Base-by-base conservation (phyloP, 2,888 invertebrate genomes). In the Tupiocoris notatus region DNA sequence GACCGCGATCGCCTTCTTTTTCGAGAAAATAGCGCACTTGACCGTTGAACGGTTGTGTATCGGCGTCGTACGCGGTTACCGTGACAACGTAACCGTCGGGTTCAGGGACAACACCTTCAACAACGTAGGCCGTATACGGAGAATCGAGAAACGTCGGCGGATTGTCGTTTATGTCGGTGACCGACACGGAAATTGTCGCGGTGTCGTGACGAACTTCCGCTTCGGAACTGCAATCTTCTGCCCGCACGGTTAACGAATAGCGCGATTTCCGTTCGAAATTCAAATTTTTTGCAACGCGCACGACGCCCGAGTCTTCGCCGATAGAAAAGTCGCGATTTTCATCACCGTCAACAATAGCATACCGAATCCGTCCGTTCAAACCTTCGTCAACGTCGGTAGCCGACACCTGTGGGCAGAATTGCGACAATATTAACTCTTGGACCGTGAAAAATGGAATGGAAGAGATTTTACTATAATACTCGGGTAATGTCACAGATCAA, bases 81-180 rank as follows among this genome's bases (percentile, higher is more conserved):
- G 92, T 80, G 57, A 80, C 81, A 81, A 94, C 90, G 83, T 92
- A 93, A 70, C 92, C 93, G 81, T 87, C 90, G 20, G 89, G 91
- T 67, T 92, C 91, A 76, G 93, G 92, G 79, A 93, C 89, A 82
- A 93, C 90, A 84, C 95, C 94, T 86, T 98, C 97, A 91, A 95
- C 94, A 77, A 96, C 95, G 84, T 93, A 92, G 2, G 95, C 94
- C 83, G 94, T 86, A 85, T 96, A 96, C 0, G 96, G 96, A n/a
- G 96, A 95, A 85, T 97, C 93, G 81, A 94, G 86, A 85, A 97
- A 97, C 62, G 93, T 91, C 62, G 97, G 97, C 25, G 92, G 91
- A 83, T 95, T 95, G 86, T 97, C 96, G 85, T 97, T 96, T 83
- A 96, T 92, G 85, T 97, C 96, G 80, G 92, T 89, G 73, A 97